Evolutionary conservation across 2,113 vertebrate genomes (phyloP).

Genomic region (Conger conger): DNA sequence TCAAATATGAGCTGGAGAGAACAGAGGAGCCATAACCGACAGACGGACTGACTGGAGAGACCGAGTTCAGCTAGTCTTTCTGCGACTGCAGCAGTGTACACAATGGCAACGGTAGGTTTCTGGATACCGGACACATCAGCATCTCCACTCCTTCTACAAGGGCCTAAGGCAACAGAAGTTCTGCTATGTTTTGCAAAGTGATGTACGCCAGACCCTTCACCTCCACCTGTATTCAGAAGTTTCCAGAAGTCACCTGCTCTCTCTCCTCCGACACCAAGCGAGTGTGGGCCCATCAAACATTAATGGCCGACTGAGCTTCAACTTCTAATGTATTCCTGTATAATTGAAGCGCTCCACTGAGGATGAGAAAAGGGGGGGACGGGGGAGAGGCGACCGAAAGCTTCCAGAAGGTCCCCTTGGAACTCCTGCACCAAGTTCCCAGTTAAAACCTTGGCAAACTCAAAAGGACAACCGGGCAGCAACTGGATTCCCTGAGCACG

Average conservation of each 20-base stretch:
- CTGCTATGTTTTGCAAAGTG: background rate
- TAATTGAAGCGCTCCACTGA: constrained; percentile 35
- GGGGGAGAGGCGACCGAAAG: background rate
- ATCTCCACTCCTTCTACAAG: background rate
- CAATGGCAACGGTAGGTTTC: background rate
- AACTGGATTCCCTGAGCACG: background rate
- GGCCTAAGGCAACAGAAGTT: no score
- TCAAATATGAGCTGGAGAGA: background rate
- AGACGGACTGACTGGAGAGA: background rate
- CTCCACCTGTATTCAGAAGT: constrained; percentile 26
- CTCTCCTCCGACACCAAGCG: constrained; percentile 26
- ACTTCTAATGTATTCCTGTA: constrained; percentile 35
- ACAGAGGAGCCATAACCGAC: background rate
- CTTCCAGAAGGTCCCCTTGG: background rate
- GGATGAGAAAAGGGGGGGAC: background rate
- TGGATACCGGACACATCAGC: background rate
- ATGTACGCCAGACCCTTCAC: background rate
- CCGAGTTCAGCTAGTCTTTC: background rate
- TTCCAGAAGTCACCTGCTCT: constrained; percentile 39
- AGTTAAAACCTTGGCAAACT: background rate
- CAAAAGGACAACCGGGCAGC: background rate
- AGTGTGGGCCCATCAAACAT: constrained; percentile 46
- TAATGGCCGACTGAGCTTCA: constrained; percentile 42
- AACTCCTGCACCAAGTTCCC: background rate
- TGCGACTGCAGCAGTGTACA: background rate